Conservation (phyloP, 2,797 vertebrate genomes). For the Chelon labrosus region DNA sequence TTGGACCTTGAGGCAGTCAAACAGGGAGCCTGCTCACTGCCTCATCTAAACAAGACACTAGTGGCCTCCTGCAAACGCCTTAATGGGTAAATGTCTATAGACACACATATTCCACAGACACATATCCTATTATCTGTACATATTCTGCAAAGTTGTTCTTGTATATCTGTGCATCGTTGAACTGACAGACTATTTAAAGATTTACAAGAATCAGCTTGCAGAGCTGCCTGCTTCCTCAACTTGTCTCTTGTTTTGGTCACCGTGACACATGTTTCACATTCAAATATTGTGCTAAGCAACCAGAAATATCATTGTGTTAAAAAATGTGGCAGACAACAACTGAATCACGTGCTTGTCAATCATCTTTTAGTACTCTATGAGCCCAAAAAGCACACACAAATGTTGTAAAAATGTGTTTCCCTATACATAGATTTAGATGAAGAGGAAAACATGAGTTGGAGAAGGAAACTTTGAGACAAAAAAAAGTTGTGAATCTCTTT, state of each 20-base stretch:
- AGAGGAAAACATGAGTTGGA: not conserved
- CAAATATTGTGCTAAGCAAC: conserved; percentile 1
- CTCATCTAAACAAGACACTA: conserved; percentile 94
- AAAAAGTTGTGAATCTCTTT: conserved; percentile 16
- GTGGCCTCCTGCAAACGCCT: conserved; percentile 93
- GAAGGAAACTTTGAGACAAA: not conserved
- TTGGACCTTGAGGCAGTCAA: conserved; percentile 95
- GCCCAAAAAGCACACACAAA: too few species aligned
- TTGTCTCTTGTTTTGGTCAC: conserved; percentile 30
- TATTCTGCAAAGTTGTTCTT: not conserved
- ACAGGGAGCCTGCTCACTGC: conserved; percentile 90
- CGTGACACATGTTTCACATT: conserved; percentile 11
- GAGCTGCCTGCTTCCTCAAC: not conserved
- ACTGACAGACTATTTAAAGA: not conserved
- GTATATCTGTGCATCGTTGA: not conserved
- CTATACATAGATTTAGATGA: not conserved
- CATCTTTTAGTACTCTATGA: not conserved
- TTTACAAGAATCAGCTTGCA: not conserved
- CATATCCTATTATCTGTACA: not conserved
- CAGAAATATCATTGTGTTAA: not conserved
- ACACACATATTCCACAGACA: not conserved
- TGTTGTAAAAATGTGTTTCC: not conserved
- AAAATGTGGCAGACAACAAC: not conserved
- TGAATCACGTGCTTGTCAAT: not conserved
- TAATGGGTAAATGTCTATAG: conserved; percentile 86